Conservation (phyloP, 2,113 vertebrate genomes). For the Quiscalus mexicanus region DNA sequence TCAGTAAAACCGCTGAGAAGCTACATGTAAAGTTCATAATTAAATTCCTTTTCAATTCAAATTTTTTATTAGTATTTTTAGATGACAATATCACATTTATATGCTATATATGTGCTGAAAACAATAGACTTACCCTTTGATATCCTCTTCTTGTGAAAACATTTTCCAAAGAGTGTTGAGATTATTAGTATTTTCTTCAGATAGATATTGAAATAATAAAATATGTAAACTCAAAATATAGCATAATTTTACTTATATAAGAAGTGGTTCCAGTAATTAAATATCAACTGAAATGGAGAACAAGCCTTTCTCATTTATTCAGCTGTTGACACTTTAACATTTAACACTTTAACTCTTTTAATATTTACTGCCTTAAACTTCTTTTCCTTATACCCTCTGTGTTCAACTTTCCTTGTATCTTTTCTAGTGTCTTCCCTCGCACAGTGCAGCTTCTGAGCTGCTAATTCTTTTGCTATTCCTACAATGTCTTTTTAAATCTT, state of each 20-base stretch:
- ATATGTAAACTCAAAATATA: background rate
- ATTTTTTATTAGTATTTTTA: background rate
- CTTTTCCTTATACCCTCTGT: background rate
- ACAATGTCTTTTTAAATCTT: background rate
- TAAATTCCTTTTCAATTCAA: background rate
- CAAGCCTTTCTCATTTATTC: background rate
- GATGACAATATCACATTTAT: background rate
- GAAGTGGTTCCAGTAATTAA: background rate
- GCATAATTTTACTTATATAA: background rate
- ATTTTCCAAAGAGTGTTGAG: background rate
- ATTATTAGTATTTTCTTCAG: background rate
- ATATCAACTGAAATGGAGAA: background rate
- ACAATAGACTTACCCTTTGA: background rate
- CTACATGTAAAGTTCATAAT: background rate
- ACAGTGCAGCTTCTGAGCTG: background rate
- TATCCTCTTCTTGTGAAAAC: background rate
- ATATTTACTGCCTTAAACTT: background rate
- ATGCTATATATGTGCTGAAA: background rate
- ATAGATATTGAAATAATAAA: background rate
- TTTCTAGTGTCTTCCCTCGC: background rate
- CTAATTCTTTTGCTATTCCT: background rate
- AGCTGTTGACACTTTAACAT: background rate
- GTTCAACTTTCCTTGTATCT: background rate
- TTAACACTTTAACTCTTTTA: background rate
- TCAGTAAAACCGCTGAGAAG: background rate